Base-by-base conservation (phyloP, 2,113 vertebrate species). In the Talpa occidentalis region DNA sequence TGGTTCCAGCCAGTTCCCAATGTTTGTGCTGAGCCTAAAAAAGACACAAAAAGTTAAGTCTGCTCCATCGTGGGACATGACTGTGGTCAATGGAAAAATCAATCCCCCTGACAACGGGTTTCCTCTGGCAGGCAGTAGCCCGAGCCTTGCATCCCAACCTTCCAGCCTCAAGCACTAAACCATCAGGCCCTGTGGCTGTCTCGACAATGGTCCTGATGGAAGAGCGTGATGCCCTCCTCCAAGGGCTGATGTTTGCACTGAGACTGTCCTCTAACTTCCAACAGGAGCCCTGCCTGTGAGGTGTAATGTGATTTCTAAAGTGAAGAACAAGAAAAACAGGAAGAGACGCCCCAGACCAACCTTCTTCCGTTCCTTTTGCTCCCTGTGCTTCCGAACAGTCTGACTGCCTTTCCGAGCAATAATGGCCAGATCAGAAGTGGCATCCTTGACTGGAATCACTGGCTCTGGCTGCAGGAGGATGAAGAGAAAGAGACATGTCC, bases 351-450 rank as follows among this genome's bases (percentile, higher is more conserved):
- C 9, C 32, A 52, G 32, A 69, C 97, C 22, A 93, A 99, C 99
- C 99, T 99, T 99, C 92, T 99, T 99, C 42, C 99, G 99, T 70
- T 99, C 99, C 97, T 99, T 99, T 84, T 99, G 99, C 94, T 99
- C 99, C 79, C 99, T 98, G 97, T 99, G 99, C 96, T 99, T 99
- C 88, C 99, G 99, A 81, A 99, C 99, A 28, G 99, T 95, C n/a
- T 99, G 99, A 96, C 99, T 99, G 96, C 99, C 99, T 96, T 99
- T 99, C 8, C 99, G 99, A 91, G 99, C 99, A 83, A 99, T 99
- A 94, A 99, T 99, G 93, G 99, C 99, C 98, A 99, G 98, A 97
- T 99, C 99, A 0, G 99, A 99, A 24, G 99, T 99, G 14, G 99
- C 96, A 15, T 99, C 99, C 97, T 99, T 99, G 91, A 99, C 99